Evolutionary conservation across 1,140 invertebrate species (phyloP).

Genomic region (Limonius californicus): DNA sequence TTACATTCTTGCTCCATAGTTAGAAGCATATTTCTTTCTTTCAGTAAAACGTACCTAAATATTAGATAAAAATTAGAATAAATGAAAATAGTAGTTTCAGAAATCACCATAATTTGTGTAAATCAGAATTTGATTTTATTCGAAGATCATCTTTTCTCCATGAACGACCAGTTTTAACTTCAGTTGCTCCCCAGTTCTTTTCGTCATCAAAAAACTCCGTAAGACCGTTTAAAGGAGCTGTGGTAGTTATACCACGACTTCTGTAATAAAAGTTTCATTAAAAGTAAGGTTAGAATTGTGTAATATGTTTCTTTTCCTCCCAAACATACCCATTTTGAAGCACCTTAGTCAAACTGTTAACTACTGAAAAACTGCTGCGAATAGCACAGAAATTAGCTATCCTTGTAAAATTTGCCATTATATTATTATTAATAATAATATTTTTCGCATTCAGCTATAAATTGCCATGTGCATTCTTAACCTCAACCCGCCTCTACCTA

Average conservation of each 20-base stretch:
- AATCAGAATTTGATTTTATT: conserved; percentile 92
- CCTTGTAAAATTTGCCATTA: too few relatives aligned
- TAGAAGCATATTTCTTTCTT: conserved; percentile 95
- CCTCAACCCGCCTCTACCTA: too few relatives aligned
- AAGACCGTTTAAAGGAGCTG: conserved; percentile 49
- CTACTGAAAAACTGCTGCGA: background rate
- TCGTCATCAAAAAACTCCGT: conserved; percentile 93
- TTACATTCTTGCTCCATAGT: conserved; percentile 91
- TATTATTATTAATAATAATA: too few relatives aligned
- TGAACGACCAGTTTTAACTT: conserved; percentile 79
- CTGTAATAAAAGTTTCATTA: background rate
- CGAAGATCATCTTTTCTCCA: conserved; percentile 91
- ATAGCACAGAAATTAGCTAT: too few relatives aligned
- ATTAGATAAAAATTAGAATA: background rate
- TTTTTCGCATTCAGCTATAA: too few relatives aligned
- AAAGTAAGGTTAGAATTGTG: background rate
- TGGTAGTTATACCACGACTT: conserved; percentile 35
- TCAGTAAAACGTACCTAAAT: conserved; percentile 82
- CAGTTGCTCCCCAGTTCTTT: conserved; percentile 78
- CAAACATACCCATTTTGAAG: background rate
- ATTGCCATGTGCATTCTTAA: too few relatives aligned
- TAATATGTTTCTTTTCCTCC: background rate
- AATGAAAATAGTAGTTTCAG: conserved; percentile 9
- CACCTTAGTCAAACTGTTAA: background rate
- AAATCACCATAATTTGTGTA: conserved; percentile 94